Conservation (phyloP, 2,113 vertebrate genomes). For the Onychostoma macrolepis region DNA sequence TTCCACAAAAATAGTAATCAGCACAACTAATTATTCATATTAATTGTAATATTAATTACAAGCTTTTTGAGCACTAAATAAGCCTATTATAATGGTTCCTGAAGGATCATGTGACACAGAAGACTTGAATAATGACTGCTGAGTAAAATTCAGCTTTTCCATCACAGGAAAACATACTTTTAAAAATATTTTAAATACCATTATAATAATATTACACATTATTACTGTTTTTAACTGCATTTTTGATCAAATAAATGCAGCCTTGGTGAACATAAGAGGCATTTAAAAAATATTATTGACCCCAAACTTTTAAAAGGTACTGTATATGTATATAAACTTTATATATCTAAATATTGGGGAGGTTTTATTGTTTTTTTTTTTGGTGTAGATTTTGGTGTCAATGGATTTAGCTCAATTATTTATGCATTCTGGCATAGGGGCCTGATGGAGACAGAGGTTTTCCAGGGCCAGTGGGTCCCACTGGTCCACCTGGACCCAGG, state of each 20-base stretch:
- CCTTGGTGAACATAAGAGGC: neutral
- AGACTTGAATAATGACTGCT: neutral
- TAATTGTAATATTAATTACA: too few species aligned
- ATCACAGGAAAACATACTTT: neutral
- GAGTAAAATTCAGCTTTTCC: neutral
- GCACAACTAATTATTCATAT: neutral
- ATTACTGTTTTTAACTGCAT: neutral
- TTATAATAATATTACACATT: neutral
- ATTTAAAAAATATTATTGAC: too few species aligned
- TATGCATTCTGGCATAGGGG: slow-evolving; percentile 33
- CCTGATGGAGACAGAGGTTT: slow-evolving; percentile 41
- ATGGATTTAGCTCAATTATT: neutral
- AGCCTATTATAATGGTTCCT: neutral
- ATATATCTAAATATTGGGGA: too few species aligned
- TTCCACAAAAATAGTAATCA: neutral
- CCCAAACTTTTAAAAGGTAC: too few species aligned
- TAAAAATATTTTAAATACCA: neutral
- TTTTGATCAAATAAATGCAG: neutral
- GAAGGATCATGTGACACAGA: neutral
- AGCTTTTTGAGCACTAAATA: neutral
- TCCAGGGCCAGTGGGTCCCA: slow-evolving; percentile 38
- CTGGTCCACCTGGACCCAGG: slow-evolving; percentile 39
- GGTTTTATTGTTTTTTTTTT: neutral
- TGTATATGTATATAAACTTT: too few species aligned
- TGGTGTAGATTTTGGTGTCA: neutral